phyloP scores from a whole-genome alignment of 2,113 vertebrate species.

The Macaca nemestrina region DNA sequence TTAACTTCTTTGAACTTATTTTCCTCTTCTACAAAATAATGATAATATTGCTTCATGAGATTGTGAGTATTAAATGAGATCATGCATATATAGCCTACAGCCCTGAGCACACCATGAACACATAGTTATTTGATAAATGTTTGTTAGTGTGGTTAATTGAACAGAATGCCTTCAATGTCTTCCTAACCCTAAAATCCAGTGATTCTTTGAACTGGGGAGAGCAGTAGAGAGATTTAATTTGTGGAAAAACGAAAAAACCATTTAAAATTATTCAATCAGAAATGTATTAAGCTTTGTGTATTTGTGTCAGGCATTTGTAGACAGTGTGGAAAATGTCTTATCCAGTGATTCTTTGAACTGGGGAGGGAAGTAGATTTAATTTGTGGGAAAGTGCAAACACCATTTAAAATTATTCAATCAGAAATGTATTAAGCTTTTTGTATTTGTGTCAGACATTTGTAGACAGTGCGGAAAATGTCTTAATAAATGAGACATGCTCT shows the following conservation, averaged over 20 bases:
- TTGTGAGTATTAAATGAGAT: not conserved
- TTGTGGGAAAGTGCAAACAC: not conserved
- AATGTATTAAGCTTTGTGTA: not conserved
- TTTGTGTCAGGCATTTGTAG: not conserved
- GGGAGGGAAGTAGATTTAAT: not conserved
- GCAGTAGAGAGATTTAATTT: not conserved
- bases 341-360: slow-evolving; percentile 3
- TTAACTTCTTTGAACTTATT: not conserved
- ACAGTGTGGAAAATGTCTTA: slow-evolving; percentile 17
- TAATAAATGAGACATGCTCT: not conserved
- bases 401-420: not conserved
- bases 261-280: not conserved
- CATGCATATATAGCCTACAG: not conserved
- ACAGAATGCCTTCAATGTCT: not conserved
- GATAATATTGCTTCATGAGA: not conserved
- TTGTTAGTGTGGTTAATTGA: not conserved
- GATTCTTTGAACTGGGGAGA: slow-evolving; percentile 6
- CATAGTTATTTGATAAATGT: not conserved
- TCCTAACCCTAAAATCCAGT: not conserved
- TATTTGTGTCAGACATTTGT: not conserved
- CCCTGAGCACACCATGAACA: not conserved
- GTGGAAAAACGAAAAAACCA: not conserved
- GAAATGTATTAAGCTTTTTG: not conserved
- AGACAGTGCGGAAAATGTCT: not conserved
- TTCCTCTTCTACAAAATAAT: not conserved